Percentiles rank a stretch among this genome's conserved stretches.
Conservation (phyloP, 2,113 vertebrate genomes). For the Sitta europaea region DNA sequence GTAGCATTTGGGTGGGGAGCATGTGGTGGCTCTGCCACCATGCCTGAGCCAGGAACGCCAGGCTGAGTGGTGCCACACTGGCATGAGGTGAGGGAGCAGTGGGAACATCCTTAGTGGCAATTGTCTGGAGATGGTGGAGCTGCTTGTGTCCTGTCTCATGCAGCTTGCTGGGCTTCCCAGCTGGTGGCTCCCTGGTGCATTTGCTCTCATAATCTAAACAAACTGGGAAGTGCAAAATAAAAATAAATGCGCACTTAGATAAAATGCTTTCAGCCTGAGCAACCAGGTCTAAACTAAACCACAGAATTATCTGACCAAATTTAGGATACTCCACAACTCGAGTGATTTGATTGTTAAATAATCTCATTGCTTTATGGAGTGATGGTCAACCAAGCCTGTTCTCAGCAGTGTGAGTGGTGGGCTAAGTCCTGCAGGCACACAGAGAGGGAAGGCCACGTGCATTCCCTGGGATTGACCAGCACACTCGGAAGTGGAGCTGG, state of each 20-base stretch:
- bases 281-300: neutral
- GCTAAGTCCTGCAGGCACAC: neutral
- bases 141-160: neutral
- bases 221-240: neutral
- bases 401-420: rapidly evolving
- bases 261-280: neutral
- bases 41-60: rapidly evolving
- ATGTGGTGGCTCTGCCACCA: neutral
- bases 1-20: neutral
- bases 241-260: neutral
- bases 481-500: rapidly evolving
- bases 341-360: neutral
- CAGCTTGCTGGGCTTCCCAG: neutral
- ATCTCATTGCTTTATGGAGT: neutral
- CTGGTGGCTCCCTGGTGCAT: neutral
- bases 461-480: rapidly evolving
- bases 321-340: neutral
- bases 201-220: neutral
- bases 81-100: rapidly evolving
- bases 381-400: neutral
- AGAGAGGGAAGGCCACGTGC: neutral
- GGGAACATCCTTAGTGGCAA: neutral
- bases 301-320: neutral
- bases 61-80: neutral
- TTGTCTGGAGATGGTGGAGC: rapidly evolving